These are phyloP conservation scores for Brachyopa scutellaris DNA, from an alignment of 2,888 invertebrate genomes.

Conservation along the genomic window DNA sequence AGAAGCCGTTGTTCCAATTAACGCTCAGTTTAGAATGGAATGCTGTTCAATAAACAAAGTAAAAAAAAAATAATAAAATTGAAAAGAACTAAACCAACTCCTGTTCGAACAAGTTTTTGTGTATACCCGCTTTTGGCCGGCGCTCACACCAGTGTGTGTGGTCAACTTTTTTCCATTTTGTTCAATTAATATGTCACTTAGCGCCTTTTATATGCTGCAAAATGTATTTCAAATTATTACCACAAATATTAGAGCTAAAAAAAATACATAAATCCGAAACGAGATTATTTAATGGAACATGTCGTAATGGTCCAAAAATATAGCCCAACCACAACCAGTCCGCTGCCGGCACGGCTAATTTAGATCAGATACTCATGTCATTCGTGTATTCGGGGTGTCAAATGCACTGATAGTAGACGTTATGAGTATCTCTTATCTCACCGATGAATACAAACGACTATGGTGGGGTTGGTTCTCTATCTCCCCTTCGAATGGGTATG, in stretches of 20 bases:
- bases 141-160: constrained; percentile 32
- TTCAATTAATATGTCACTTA: constrained; percentile 61
- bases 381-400: background rate
- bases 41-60: constrained; percentile 39
- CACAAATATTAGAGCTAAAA: constrained; percentile 13
- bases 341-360: constrained; percentile 29
- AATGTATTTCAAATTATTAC: constrained; percentile 37
- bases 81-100: constrained; percentile 19
- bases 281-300: constrained; percentile 61
- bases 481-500: too few relatives aligned
- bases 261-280: constrained; percentile 7
- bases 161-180: constrained; percentile 48
- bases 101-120: constrained; percentile 46
- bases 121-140: background rate
- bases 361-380: constrained; percentile 32
- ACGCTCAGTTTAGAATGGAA: constrained; percentile 55
- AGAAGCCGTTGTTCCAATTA: constrained; percentile 61
- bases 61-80: background rate
- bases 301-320: constrained; percentile 55
- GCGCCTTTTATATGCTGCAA: constrained; percentile 60
- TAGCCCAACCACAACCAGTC: background rate
- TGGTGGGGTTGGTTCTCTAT: too few relatives aligned
- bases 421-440: background rate
- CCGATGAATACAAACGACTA: too few relatives aligned
- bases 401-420: too few relatives aligned